phyloP scores from a whole-genome alignment of 2,888 invertebrate species.

The Phanerotoma sp. region DNA sequence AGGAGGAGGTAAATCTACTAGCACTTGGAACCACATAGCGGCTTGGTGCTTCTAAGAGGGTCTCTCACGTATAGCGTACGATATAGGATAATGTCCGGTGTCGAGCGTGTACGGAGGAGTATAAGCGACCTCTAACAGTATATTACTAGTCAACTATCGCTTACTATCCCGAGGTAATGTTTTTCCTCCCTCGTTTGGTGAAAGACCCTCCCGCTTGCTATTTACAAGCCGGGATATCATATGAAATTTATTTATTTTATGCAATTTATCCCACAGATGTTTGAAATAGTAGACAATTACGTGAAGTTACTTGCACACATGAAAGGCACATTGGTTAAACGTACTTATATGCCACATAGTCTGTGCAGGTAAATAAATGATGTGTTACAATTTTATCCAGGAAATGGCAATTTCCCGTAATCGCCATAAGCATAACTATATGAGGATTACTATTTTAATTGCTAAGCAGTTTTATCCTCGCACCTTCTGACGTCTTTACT shows the following conservation, averaged over 20 bases:
- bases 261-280: background rate
- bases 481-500: slow-evolving; percentile 26
- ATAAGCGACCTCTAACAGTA: slow-evolving; percentile 34
- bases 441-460: slow-evolving; percentile 27
- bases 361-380: too few species aligned
- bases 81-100: slow-evolving; percentile 31
- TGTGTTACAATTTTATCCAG: slow-evolving; percentile 7
- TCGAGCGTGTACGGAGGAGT: slow-evolving; percentile 26
- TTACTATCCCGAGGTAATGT: slow-evolving; percentile 31
- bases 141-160: slow-evolving; percentile 35
- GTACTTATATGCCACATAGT: too few species aligned
- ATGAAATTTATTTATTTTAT: slow-evolving; percentile 1
- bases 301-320: too few species aligned
- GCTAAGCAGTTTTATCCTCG: slow-evolving; percentile 21
- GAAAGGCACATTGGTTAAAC: too few species aligned
- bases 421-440: slow-evolving; percentile 4
- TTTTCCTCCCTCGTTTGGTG: slow-evolving; percentile 23
- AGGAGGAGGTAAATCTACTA: background rate
- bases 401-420: slow-evolving; percentile 17
- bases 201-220: slow-evolving; percentile 1
- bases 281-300: background rate
- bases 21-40: slow-evolving; percentile 1
- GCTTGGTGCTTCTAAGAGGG: slow-evolving; percentile 12
- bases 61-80: slow-evolving; percentile 15
- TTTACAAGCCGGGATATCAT: background rate